Evolutionary conservation across 2,113 vertebrate genomes (phyloP), one percentile per base, ranked within the genome.

Genomic region (Rallus limicola): DNA sequence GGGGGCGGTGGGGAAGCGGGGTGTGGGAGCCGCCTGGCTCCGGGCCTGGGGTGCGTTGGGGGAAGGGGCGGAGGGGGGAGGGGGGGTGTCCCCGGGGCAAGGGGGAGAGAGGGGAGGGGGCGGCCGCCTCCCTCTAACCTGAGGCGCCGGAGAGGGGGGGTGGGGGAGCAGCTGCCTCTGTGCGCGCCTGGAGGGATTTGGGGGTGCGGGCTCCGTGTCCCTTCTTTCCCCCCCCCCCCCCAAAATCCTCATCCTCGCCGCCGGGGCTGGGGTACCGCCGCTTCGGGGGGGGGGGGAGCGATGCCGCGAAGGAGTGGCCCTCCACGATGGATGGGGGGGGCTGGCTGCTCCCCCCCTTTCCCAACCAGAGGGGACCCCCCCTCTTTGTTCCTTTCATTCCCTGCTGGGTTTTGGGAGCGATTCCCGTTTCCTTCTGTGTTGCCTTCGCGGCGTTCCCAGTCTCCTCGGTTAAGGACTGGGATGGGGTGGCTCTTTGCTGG

Each of bases 401-500:
- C 21, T 20, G 76, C 40, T 4, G 64, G 34, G 5, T 5, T 68
- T 13, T 5, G 36, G 69, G 63, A 58, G 36, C 60, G 1, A 11
- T 38, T 52, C 71, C 72, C 75, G 11, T 55, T 67, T n/a, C 63
- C 70, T 40, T 36, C 34, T 14, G 58, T 20, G 4, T 52, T 31
- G n/a, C 42, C 28, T 17, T 74, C 71, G 26, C 21, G 46, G 38
- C 40, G 12, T 38, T 64, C n/a, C 64, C 55, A 2, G 8, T 9
- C 38, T n/a, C 25, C 67, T 23, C 9, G 5, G 11, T 6, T 3
- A 24, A 24, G 48, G 26, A 20, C 1, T 17, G 60, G 50, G 11
- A 33, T 11, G 5, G 23, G 17, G 23, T 6, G 26, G 7, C 17
- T 25, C 40, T 19, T 28, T 3, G 1, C 10, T 13, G 4, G 5